Base-by-base conservation (phyloP, 2,113 vertebrate species). In the Poeciliopsis prolifica region DNA sequence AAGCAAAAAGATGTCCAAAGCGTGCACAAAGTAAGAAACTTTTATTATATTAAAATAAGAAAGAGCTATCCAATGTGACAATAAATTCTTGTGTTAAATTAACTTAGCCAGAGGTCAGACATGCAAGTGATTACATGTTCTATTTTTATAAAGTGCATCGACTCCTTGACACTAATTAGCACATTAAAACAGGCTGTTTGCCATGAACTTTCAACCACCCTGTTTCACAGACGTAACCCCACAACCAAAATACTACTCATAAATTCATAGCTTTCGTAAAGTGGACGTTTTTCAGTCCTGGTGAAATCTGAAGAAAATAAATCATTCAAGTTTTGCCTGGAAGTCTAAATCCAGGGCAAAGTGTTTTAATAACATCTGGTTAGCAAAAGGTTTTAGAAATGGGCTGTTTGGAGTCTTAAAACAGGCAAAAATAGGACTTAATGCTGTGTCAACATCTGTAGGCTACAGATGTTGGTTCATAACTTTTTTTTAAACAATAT, bases 161-260 rank as follows among this genome's bases (percentile, higher is more conserved):
- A 65, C 40, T 70, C 6, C 17, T 28, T 33, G 8, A 0, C 30
- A 33, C 37, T 19, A 24, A 35, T 10, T 24, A 28, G 48, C 28
- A 76, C 51, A 58, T 51, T 19, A 58, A 17, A 24, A 51, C 10
- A 3, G 30, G 0, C 29, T 29, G 0, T 44, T 61, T 66, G 40
- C 24, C 31, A 24, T 51, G 7, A 37, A 33, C 8, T n/a, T 5
- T 24, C 51, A n/a, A 24, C 51, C 51, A 54, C 22, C 51, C 51
- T 61, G 44, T 29, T 14, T 54, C 26, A 15, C 0, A 40, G n/a
- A 0, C 1, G 0, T 1, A 31, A 3, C 30, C 60, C 28, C 7
- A 19, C 29, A 1, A 35, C 2, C 44, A 14, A 60, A 17, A 2
- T 48, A 40, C 8, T 12, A 24, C 14, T 19, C 63, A 7, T 48